Conservation (phyloP, 2,797 vertebrate species). For the Sternarchorhynchus goeldii region DNA sequence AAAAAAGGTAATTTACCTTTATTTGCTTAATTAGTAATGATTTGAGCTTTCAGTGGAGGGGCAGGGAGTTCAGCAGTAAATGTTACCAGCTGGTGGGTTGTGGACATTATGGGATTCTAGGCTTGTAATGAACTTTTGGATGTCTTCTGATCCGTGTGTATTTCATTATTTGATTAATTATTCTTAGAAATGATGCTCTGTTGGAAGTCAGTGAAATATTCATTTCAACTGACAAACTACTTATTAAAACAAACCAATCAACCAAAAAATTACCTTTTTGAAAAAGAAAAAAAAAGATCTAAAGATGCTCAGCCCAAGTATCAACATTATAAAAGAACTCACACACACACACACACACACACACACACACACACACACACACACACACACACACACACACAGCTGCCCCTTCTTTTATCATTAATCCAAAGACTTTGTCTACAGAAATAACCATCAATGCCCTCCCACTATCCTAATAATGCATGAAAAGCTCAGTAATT, state of each 20-base stretch:
- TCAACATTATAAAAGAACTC: too few relatives aligned
- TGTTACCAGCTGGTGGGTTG: not conserved
- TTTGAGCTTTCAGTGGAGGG: not conserved
- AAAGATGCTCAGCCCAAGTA: too few relatives aligned
- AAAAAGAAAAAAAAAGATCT: too few relatives aligned
- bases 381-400: not conserved
- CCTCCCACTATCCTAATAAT: not conserved
- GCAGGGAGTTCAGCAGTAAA: constrained; percentile 8
- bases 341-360: not conserved
- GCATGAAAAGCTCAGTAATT: not conserved
- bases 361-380: not conserved
- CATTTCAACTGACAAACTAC: too few relatives aligned
- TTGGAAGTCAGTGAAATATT: not conserved
- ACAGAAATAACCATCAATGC: too few relatives aligned
- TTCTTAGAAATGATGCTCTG: not conserved
- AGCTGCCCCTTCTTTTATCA: too few relatives aligned
- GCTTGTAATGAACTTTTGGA: not conserved
- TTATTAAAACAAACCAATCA: too few relatives aligned
- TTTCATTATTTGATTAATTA: constrained; percentile 7
- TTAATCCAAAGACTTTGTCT: too few relatives aligned
- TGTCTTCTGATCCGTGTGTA: not conserved
- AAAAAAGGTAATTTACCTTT: constrained; percentile 1
- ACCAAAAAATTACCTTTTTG: too few relatives aligned
- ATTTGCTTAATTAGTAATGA: constrained; percentile 9
- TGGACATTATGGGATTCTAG: not conserved